These are phyloP conservation scores for Zapornia atra DNA, from an alignment of 2,113 vertebrate species.

Conservation along the genomic window DNA sequence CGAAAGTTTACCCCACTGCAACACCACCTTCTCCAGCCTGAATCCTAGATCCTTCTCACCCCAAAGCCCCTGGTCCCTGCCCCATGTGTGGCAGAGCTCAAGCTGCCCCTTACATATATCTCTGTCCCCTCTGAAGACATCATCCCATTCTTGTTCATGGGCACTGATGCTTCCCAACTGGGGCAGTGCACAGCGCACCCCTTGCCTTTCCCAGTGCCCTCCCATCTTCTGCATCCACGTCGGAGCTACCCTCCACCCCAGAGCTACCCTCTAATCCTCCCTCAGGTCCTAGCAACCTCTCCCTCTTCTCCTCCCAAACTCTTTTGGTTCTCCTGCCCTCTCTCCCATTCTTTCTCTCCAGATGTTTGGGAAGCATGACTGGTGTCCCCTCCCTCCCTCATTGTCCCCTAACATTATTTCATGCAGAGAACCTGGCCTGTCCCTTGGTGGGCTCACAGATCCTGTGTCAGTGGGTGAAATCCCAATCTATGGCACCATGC, in stretches of 20 bases:
- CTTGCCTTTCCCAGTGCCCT: background rate
- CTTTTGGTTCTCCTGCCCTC: background rate
- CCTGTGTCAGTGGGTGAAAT: background rate
- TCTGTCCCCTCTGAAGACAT: background rate
- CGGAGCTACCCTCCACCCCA: background rate
- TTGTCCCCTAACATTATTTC: background rate
- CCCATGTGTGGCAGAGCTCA: background rate
- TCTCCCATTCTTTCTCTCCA: background rate
- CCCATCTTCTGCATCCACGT: background rate
- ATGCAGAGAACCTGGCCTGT: background rate
- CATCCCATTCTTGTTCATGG: background rate
- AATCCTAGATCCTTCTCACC: background rate
- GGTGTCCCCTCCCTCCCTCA: background rate
- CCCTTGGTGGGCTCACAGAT: background rate
- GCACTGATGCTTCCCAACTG: background rate
- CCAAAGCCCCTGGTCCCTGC: background rate
- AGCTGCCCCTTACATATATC: background rate
- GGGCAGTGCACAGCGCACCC: background rate
- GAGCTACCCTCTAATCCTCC: background rate
- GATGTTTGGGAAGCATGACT: background rate
- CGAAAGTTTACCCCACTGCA: background rate
- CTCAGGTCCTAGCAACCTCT: background rate
- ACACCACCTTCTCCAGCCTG: background rate
- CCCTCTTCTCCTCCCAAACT: background rate
- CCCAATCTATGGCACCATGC: background rate